These are phyloP conservation scores for Balaeniceps rex DNA, from an alignment of 2,113 vertebrate genomes.

Conservation along the genomic window DNA sequence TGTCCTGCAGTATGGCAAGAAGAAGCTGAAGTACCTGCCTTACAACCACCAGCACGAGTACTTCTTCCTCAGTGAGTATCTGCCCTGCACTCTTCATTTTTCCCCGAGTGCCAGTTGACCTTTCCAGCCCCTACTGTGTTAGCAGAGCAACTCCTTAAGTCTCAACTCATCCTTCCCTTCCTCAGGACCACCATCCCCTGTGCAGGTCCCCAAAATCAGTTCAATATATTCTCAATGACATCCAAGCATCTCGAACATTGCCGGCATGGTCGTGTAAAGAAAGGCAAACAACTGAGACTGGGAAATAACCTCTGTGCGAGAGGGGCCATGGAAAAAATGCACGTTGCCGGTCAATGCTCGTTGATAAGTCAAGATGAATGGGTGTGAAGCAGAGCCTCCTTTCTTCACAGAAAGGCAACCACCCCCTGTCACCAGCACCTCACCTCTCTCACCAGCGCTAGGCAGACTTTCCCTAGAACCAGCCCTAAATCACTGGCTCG, in stretches of 20 bases:
- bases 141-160: not conserved
- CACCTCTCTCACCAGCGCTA: not conserved
- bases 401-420: not conserved
- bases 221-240: not conserved
- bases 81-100: not conserved
- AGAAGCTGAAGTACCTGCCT: conserved; percentile 88
- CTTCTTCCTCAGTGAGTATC: conserved; percentile 90
- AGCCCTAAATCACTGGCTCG: not conserved
- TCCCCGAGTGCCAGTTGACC: not conserved
- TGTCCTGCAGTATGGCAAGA: conserved; percentile 85
- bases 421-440: not conserved
- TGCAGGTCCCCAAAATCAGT: not conserved
- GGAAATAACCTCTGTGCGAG: not conserved
- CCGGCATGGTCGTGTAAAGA: not conserved
- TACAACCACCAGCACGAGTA: conserved; percentile 93
- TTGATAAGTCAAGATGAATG: not conserved
- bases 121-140: not conserved
- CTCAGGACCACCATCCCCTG: not conserved
- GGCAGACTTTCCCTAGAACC: not conserved
- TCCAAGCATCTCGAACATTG: not conserved
- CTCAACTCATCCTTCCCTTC: not conserved
- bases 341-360: not conserved
- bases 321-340: not conserved
- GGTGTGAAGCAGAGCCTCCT: not conserved
- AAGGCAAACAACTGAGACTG: not conserved